Base-by-base conservation (phyloP, 1,140 invertebrate genomes). In the Psix sp. region DNA sequence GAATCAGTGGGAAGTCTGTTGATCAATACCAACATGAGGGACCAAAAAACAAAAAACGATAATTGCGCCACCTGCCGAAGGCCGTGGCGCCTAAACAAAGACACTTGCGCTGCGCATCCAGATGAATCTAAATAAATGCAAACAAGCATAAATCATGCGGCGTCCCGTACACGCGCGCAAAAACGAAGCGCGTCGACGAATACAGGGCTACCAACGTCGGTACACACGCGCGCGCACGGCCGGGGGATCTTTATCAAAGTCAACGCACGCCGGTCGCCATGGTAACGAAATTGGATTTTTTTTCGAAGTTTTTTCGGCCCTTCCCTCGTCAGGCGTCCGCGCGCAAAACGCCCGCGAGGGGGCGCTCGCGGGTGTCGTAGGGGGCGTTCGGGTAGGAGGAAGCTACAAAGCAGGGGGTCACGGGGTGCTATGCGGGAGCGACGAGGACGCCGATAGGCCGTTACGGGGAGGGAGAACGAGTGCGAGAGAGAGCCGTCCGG, bases 211-310 rank as follows among this genome's bases (percentile, higher is more conserved):
- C 43, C 52, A 57, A 51, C 54, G 17, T 45, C n/a, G n/a, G 26
- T 2, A 29, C 26, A 29, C 21, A 21, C 20, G 35, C 52, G 40
- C 56, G 38, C 45, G 38, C 65, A 43, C 63, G 42, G 26, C 73
- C 68, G 76, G 74, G 77, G 81, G 80, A 83, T 84, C 83, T 85
- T 83, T 83, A 85, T 85, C 84, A 86, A 86, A 86, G 83, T 85
- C 84, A 83, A 85, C 82, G 84, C 83, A 82, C 80, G 82, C 82
- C 79, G 80, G 82, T 86, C 82, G 77, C 78, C 83, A 85, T 86
- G 77, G 85, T 84, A 86, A 86, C 84, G 80, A 86, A 86, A 86
- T 86, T 86, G 84, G 83, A 85, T 86, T 86, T 86, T 85, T 84
- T 86, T 84, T 81, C 80, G 63, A 85, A 84, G 82, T 86, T 86